Evolutionary conservation across 2,888 invertebrate species (phyloP), one percentile per base, ranked within the genome.

Genomic region (Harpagoxenus sublaevis): DNA sequence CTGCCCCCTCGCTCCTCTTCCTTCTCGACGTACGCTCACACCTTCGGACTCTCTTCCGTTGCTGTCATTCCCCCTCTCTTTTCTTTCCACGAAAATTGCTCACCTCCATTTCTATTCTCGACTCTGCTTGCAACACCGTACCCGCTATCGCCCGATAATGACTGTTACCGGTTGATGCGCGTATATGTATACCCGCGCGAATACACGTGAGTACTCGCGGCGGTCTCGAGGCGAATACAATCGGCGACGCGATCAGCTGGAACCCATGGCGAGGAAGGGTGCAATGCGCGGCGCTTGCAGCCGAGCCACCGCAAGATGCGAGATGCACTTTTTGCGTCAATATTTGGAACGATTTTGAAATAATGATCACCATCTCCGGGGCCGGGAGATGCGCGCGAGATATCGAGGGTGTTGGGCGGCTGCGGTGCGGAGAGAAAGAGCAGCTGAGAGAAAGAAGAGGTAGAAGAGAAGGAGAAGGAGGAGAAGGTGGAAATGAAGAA

Each of bases 311-410:
- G 92, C 92, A 92, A 91, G 89, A 92, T 91, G 89, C 88, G 91
- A 92, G 91, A 91, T 89, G 88, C 90, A 91, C 89, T 91, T 93
- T 92, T 93, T 91, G 91, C 85, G 87, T 91, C 92, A 91, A 92
- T 91, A 93, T 94, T 92, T 90, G 86, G 92, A 91, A 90, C 91
- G 89, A 92, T 91, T 93, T 92, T 91, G 89, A 92, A 92, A 91
- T 93, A 91, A 93, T 91, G 92, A 93, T 90, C 91, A 87, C 87
- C 35, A 53, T 48, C 48, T 53, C 65, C 48, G 39, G 45, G 65
- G 51, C 66, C 63, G 53, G 62, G 55, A 18, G 68, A 75, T 65
- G 31, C 51, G 35, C 66, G 48, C 28, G n/a, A 60, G 39, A 51
- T 63, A 51, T 68, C 65, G 85, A 23, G 12, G 53, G 23, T 39